A percentile compares a stretch with the other conserved stretches of the same genome.
These are phyloP conservation scores for Geococcyx californianus DNA, from an alignment of 2,113 vertebrate genomes.

Conservation along the genomic window DNA sequence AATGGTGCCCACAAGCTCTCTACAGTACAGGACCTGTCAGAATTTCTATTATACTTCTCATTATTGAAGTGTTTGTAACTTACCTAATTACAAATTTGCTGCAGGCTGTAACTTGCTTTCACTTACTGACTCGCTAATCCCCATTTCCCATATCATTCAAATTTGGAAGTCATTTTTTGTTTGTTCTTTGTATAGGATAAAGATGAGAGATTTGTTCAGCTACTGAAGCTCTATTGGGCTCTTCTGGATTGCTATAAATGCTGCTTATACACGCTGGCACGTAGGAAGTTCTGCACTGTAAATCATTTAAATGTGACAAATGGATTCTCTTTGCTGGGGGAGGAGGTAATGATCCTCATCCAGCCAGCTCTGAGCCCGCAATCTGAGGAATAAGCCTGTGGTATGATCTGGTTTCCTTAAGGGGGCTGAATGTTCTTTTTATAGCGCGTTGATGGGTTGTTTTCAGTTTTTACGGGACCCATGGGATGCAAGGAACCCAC, in stretches of 20 bases:
- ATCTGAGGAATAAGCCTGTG: not conserved
- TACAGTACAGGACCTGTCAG: constrained; percentile 1
- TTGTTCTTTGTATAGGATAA: not conserved
- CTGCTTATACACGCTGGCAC: not conserved
- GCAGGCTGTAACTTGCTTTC: not conserved
- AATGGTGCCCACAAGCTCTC: constrained; percentile 1
- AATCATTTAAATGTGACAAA: not conserved
- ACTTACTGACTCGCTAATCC: constrained; percentile 15
- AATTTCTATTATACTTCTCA: constrained; percentile 36
- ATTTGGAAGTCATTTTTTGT: constrained; percentile 4
- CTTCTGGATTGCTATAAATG: not conserved
- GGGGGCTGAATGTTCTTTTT: not conserved
- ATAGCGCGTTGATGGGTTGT: not conserved
- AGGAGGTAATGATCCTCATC: not conserved
- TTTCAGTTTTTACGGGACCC: not conserved
- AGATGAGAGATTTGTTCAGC: not conserved
- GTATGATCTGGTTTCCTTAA: not conserved
- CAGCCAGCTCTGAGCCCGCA: not conserved
- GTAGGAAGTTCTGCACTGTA: not conserved
- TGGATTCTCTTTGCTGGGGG: not conserved
- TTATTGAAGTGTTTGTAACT: constrained; percentile 35
- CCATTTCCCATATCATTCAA: not conserved
- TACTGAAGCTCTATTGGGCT: not conserved
- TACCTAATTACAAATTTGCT: constrained; percentile 36
- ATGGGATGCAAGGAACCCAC: not conserved